Percentiles rank a stretch among this genome's conserved stretches.
phyloP scores from a whole-genome alignment of 2,113 vertebrate species.

The Egretta garzetta region DNA sequence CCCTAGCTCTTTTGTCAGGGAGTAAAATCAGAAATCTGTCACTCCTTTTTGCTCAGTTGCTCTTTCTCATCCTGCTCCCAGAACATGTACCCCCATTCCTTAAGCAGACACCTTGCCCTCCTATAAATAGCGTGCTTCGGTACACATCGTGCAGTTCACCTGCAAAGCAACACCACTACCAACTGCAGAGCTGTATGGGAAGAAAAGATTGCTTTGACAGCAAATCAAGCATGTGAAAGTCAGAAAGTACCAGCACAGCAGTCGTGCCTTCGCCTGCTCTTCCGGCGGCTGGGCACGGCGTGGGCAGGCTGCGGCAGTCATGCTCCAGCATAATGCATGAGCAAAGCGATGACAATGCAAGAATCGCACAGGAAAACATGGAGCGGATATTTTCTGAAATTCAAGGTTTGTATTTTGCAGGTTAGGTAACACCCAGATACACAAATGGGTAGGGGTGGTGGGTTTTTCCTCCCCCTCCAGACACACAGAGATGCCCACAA shows the following conservation, averaged over 20 bases:
- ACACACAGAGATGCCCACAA: not conserved
- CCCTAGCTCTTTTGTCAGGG: not conserved
- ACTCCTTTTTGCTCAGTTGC: not conserved
- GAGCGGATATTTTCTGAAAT: fast-evolving
- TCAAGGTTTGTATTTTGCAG: not conserved
- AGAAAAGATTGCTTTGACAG: not conserved
- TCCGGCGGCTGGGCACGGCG: fast-evolving
- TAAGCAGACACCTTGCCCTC: not conserved
- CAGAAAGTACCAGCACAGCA: not conserved
- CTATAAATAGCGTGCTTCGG: not conserved
- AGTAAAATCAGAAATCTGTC: not conserved
- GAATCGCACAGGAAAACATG: not conserved
- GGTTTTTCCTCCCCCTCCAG: fast-evolving
- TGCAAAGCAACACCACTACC: not conserved
- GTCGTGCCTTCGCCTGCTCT: not conserved
- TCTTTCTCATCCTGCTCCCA: not conserved
- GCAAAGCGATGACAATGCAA: not conserved
- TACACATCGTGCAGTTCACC: not conserved
- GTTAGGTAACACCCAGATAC: not conserved
- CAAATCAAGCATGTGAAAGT: not conserved
- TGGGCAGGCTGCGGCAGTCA: not conserved
- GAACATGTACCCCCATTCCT: not conserved
- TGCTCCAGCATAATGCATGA: fast-evolving
- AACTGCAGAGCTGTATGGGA: not conserved
- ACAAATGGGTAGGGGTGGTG: not conserved